Conservation (phyloP, 2,797 vertebrate genomes). For the Brachymystax lenok region DNA sequence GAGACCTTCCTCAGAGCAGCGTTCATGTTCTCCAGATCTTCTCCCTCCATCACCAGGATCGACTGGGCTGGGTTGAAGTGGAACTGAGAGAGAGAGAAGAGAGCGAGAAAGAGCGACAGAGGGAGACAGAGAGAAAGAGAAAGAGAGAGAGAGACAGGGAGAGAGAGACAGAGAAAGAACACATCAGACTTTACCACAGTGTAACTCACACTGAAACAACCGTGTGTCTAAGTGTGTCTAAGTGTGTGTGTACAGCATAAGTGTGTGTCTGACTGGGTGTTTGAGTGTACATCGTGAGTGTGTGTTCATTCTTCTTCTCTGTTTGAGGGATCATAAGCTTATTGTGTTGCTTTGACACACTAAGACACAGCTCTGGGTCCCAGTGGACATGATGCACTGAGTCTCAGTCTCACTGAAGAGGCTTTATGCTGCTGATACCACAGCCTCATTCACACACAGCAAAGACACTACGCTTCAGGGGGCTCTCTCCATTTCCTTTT, state of each 20-base stretch:
- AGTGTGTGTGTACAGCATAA: neutral
- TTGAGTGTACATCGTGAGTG: neutral
- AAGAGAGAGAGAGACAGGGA: neutral
- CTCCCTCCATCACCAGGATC: constrained; percentile 93
- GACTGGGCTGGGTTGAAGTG: constrained; percentile 98
- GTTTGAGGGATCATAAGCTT: constrained; percentile 13
- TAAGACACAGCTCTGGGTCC: neutral
- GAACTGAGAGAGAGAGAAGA: constrained; percentile 74
- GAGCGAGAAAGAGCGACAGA: constrained; percentile 1
- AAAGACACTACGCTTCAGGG: neutral
- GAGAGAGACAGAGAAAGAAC: neutral
- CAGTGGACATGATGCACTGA: neutral
- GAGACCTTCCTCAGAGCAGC: constrained; percentile 89
- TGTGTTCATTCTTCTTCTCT: constrained; percentile 28
- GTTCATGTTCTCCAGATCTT: constrained; percentile 92
- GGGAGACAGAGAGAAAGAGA: constrained; percentile 22
- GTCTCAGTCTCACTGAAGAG: neutral
- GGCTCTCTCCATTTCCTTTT: neutral
- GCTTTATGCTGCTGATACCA: neutral
- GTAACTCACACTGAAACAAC: no score
- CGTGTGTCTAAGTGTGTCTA: no score
- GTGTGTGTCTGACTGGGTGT: constrained; percentile 8
- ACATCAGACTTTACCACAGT: no score
- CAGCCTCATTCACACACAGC: neutral
- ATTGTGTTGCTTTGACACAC: neutral